A percentile compares a stretch with the other conserved stretches of the same genome.
Evolutionary conservation across 2,888 invertebrate genomes (phyloP).

Genomic region (Hypolimnas misippus): DNA sequence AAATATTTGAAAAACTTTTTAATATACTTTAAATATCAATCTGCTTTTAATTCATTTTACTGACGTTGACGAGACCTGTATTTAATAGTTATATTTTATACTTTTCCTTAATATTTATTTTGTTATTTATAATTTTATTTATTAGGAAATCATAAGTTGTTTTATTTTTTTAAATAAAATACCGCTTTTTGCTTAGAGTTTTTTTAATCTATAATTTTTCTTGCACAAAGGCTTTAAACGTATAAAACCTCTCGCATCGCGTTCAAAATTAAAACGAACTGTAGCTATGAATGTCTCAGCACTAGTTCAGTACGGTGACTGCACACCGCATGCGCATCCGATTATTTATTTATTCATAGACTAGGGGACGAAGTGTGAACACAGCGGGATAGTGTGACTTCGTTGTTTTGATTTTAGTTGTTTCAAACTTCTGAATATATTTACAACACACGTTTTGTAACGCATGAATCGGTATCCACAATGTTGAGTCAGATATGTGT

Average conservation of each 20-base stretch:
- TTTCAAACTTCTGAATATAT: not conserved
- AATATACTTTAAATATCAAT: no score
- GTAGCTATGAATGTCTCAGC: not conserved
- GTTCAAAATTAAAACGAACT: not conserved
- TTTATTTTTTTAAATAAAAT: not conserved
- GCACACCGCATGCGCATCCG: constrained; percentile 15
- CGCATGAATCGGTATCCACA: no score
- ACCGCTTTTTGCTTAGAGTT: no score
- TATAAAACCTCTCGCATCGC: not conserved
- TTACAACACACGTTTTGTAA: not conserved
- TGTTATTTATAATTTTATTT: no score
- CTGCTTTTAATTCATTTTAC: no score
- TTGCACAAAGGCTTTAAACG: not conserved
- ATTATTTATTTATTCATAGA: constrained; percentile 29
- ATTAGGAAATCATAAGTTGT: no score
- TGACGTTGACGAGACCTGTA: no score
- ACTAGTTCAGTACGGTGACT: constrained; percentile 7
- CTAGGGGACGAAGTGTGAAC: constrained; percentile 21
- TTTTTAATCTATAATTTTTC: no score
- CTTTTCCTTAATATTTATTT: no score
- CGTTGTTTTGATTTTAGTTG: constrained; percentile 3
- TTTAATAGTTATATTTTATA: no score
- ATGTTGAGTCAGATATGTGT: no score
- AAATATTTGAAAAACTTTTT: no score
- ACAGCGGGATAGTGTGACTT: constrained; percentile 18